Evolutionary conservation across 2,797 vertebrate species (phyloP).

Genomic region (Diceros bicornis): DNA sequence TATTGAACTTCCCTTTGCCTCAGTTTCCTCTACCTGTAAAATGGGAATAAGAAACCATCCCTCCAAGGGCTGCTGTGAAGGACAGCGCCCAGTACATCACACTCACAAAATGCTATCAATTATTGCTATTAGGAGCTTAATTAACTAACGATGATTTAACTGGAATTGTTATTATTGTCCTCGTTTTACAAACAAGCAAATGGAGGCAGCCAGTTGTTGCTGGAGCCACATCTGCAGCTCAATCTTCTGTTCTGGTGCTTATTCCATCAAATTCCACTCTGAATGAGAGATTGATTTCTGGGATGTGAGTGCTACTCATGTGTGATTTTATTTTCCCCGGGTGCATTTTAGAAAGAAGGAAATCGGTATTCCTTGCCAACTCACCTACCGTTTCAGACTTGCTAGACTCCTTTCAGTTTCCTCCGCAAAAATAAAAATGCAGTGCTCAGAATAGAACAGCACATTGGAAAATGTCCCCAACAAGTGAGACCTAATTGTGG

Average conservation of each 20-base stretch:
- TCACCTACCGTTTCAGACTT: slow-evolving; percentile 67
- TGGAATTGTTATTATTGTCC: neutral
- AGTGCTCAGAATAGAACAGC: slow-evolving; percentile 62
- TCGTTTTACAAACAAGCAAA: neutral
- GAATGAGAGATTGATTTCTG: neutral
- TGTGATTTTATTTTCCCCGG: slow-evolving; percentile 61
- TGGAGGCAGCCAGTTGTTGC: neutral
- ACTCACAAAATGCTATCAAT: neutral
- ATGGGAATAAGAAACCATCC: neutral
- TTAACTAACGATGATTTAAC: neutral
- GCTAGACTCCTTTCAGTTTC: slow-evolving; percentile 57
- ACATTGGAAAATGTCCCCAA: slow-evolving; percentile 44
- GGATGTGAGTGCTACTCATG: neutral
- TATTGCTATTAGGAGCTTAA: neutral
- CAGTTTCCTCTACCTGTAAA: neutral
- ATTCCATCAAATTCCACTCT: slow-evolving; percentile 34
- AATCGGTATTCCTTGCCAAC: slow-evolving; percentile 53
- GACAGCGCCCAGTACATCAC: neutral
- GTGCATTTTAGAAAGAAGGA: slow-evolving; percentile 68
- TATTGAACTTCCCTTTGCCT: neutral
- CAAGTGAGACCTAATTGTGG: neutral
- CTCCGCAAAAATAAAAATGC: slow-evolving; percentile 68
- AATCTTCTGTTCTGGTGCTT: neutral
- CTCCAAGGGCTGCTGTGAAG: neutral
- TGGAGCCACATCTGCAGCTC: neutral